Conservation (phyloP, 2,113 vertebrate genomes). For the Mionectes macconnelli region DNA sequence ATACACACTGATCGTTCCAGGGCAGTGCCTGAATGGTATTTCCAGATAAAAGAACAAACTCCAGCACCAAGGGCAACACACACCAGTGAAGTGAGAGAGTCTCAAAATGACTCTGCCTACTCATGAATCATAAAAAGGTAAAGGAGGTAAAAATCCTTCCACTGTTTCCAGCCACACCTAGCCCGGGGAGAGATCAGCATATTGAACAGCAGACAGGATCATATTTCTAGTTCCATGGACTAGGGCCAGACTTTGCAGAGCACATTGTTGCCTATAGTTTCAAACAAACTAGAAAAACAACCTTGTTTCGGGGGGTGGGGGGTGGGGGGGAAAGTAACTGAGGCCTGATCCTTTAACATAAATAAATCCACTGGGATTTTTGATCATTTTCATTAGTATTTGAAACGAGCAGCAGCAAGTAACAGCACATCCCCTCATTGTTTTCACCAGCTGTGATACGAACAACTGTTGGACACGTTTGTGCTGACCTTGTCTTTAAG, state of each 20-base stretch:
- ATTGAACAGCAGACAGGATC: not conserved
- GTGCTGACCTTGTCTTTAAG: not conserved
- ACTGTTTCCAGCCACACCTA: not conserved
- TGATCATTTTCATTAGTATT: not conserved
- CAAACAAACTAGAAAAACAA: not conserved
- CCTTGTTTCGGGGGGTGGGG: no score
- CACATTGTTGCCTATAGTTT: not conserved
- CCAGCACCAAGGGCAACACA: not conserved
- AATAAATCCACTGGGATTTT: not conserved
- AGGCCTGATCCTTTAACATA: not conserved
- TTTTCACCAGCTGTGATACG: not conserved
- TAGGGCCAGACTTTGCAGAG: not conserved
- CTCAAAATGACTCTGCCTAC: not conserved
- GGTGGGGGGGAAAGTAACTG: no score
- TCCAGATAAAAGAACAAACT: not conserved
- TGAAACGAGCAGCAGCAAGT: not conserved
- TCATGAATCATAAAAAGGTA: not conserved
- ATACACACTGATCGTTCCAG: not conserved
- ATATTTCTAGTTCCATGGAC: not conserved
- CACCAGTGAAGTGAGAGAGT: not conserved
- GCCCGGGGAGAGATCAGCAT: not conserved
- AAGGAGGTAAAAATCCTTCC: not conserved
- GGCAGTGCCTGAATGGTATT: not conserved
- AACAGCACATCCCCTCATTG: not conserved
- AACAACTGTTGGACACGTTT: not conserved